These are phyloP conservation scores for Mus spicilegus DNA, from an alignment of 2,113 vertebrate genomes.

Conservation along the genomic window DNA sequence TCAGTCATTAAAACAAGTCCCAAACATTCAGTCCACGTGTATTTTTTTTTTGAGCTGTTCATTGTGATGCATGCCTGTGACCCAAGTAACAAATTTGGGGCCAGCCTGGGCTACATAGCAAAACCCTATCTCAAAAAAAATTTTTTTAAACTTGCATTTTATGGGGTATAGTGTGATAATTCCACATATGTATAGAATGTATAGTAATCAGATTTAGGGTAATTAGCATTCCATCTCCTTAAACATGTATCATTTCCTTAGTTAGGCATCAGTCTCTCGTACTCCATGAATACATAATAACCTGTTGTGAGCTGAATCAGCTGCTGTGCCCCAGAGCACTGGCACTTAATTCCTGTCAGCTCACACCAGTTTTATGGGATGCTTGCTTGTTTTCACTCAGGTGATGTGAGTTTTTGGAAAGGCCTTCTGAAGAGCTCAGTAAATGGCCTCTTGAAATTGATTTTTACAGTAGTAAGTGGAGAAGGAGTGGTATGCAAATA, in stretches of 20 bases:
- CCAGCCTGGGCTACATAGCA: not conserved
- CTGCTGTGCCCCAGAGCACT: not conserved
- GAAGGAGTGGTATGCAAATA: not conserved
- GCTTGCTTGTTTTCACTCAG: conserved; percentile 51
- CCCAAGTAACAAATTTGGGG: not conserved
- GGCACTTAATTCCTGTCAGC: not conserved
- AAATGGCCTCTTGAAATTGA: conserved; percentile 21
- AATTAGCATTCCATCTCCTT: not conserved
- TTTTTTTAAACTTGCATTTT: not conserved
- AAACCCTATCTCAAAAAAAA: not conserved
- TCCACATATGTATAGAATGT: not conserved
- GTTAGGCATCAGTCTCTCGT: not conserved
- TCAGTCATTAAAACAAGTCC: conserved; percentile 25
- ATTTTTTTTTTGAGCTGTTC: not conserved
- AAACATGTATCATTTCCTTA: not conserved
- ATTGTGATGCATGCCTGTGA: not conserved
- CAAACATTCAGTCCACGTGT: not conserved
- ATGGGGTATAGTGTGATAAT: not conserved
- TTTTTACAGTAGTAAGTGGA: conserved; percentile 21
- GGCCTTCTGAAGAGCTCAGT: not conserved
- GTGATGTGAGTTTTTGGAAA: conserved; percentile 29
- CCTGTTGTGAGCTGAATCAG: not conserved
- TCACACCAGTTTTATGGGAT: not conserved
- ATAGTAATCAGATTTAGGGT: not conserved
- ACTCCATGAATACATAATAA: not conserved